A percentile compares a stretch with the other conserved stretches of the same genome.
phyloP scores from a whole-genome alignment of 1,140 invertebrate genomes.

The Leptinotarsa undecemlineata region DNA sequence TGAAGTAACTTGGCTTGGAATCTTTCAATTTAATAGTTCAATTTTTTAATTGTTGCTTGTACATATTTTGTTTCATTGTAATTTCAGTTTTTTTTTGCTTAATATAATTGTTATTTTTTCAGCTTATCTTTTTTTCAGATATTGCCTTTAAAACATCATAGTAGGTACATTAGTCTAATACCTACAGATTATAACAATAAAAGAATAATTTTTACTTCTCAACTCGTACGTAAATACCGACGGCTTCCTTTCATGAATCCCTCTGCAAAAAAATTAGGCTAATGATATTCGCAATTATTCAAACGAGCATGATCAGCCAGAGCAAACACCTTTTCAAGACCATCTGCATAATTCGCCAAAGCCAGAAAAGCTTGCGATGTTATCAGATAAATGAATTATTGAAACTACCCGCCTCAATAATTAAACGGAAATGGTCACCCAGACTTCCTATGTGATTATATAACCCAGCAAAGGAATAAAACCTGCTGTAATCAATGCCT shows the following conservation, averaged over 20 bases:
- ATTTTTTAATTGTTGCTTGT: too few relatives aligned
- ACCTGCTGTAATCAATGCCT: constrained; percentile 23
- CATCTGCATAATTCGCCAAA: constrained; percentile 28
- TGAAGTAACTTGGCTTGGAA: too few relatives aligned
- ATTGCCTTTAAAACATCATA: too few relatives aligned
- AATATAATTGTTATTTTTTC: too few relatives aligned
- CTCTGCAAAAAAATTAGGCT: constrained; percentile 1
- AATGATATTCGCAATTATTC: constrained; percentile 21
- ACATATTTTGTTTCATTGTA: too few relatives aligned
- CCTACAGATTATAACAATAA: too few relatives aligned
- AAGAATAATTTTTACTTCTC: too few relatives aligned
- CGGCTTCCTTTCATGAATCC: not conserved
- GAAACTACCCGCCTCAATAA: constrained; percentile 27
- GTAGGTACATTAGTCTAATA: too few relatives aligned
- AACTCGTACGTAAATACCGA: too few relatives aligned
- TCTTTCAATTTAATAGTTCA: too few relatives aligned
- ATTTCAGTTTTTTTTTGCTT: too few relatives aligned
- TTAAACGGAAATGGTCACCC: constrained; percentile 30
- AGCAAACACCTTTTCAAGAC: constrained; percentile 14
- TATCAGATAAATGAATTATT: constrained; percentile 28
- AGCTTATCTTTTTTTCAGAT: too few relatives aligned
- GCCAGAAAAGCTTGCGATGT: constrained; percentile 2
- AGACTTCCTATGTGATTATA: constrained; percentile 30
- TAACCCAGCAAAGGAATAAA: constrained; percentile 11
- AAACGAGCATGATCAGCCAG: constrained; percentile 13